These are phyloP conservation scores for Lordiphosa andalusiaca DNA, from an alignment of 2,888 invertebrate genomes.

Conservation along the genomic window DNA sequence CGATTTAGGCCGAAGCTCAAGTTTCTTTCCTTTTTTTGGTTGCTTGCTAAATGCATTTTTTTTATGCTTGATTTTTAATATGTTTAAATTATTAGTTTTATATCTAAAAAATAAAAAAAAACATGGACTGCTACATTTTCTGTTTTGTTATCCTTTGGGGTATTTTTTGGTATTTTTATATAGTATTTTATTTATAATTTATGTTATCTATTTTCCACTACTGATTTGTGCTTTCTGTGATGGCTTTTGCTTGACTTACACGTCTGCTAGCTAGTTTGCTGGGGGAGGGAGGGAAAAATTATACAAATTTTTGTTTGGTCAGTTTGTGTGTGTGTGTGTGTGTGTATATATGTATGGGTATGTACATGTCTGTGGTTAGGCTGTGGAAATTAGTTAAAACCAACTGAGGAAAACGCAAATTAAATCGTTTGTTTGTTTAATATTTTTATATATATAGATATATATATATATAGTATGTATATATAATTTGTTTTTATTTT, in stretches of 20 bases:
- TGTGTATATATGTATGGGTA: constrained; percentile 25
- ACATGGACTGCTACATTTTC: constrained; percentile 63
- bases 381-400: constrained; percentile 32
- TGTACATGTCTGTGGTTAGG: constrained; percentile 42
- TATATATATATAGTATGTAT: constrained; percentile 35
- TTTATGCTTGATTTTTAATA: constrained; percentile 56
- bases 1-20: background rate
- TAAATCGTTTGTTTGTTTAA: constrained; percentile 45
- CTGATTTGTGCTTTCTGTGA: constrained; percentile 67
- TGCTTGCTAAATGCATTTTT: constrained; percentile 58
- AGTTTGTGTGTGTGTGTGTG: constrained; percentile 42
- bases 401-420: constrained; percentile 60
- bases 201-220: constrained; percentile 36
- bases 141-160: constrained; percentile 18
- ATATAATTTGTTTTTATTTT: constrained; percentile 56
- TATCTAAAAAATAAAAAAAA: constrained; percentile 55
- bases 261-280: constrained; percentile 2
- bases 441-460: constrained; percentile 53
- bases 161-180: constrained; percentile 31
- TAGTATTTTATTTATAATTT: constrained; percentile 31
- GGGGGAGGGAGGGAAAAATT: background rate
- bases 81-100: constrained; percentile 49
- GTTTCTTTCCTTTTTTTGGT: constrained; percentile 29
- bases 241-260: constrained; percentile 58
- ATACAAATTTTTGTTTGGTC: constrained; percentile 44